A percentile compares a stretch with the other conserved stretches of the same genome.
These are phyloP conservation scores for Sebastes wilsoni DNA, from an alignment of 2,797 vertebrate genomes.

Conservation along the genomic window DNA sequence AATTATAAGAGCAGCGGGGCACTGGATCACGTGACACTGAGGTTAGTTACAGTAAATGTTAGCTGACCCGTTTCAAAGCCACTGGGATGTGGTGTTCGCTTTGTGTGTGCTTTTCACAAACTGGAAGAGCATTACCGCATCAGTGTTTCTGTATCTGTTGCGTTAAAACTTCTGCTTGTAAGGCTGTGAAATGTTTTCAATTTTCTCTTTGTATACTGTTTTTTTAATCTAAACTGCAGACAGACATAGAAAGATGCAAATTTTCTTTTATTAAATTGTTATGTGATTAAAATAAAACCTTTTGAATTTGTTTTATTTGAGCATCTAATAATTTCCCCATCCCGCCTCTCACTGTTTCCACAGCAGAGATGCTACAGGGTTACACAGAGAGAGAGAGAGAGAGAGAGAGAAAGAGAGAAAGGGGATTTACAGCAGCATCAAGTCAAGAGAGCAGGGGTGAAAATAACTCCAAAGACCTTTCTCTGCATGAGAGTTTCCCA, in stretches of 20 bases:
- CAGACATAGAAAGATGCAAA: neutral
- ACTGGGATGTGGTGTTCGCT: conserved; percentile 20
- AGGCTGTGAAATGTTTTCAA: neutral
- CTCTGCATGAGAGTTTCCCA: conserved; percentile 60
- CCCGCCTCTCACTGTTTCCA: conserved; percentile 30
- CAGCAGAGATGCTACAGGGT: conserved; percentile 2
- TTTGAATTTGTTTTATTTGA: conserved; percentile 27
- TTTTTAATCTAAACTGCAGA: neutral
- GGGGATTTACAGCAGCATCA: conserved; percentile 43
- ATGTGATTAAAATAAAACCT: neutral
- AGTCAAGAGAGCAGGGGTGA: conserved; percentile 54
- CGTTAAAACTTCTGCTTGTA: neutral
- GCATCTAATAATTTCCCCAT: conserved; percentile 25
- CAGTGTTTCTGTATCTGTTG: neutral
- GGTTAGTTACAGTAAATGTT: conserved; percentile 57
- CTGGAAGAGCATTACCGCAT: neutral
- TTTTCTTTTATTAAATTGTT: neutral
- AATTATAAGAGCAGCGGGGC: conserved; percentile 18
- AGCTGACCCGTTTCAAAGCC: conserved; percentile 67
- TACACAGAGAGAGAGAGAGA: neutral
- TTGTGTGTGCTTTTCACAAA: neutral
- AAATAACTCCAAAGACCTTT: conserved; percentile 69
- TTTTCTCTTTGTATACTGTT: neutral
- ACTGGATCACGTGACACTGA: conserved; percentile 14
- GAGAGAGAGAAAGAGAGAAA: neutral